Percentiles rank a stretch among this genome's conserved stretches.
These are phyloP conservation scores for Bombylius major DNA, from an alignment of 2,888 invertebrate genomes.

Conservation along the genomic window DNA sequence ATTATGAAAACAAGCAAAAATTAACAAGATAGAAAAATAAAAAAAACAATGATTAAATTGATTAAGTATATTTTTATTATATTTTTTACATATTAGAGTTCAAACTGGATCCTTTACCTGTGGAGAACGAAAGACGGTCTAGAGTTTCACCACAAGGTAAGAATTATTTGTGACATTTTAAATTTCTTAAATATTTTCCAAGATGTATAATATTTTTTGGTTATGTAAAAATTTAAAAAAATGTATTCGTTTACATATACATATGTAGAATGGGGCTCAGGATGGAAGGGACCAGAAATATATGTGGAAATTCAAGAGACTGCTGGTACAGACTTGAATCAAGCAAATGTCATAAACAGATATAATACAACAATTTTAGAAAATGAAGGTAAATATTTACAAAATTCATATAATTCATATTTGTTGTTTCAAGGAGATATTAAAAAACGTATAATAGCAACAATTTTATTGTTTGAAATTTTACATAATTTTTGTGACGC, in stretches of 20 bases:
- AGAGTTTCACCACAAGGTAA: slow-evolving; percentile 32
- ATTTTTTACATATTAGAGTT: slow-evolving; percentile 13
- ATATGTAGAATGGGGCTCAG: slow-evolving; percentile 36
- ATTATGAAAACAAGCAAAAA: no score
- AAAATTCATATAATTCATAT: not conserved
- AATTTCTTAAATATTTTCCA: no score
- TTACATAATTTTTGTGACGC: no score
- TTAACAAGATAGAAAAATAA: no score
- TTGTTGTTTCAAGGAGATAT: not conserved
- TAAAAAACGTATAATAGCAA: no score
- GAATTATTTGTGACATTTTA: not conserved
- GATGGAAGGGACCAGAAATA: slow-evolving; percentile 31
- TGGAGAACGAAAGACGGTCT: slow-evolving; percentile 23
- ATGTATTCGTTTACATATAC: no score
- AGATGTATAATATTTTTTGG: no score
- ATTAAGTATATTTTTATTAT: no score
- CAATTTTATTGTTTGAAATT: no score
- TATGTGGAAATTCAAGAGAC: slow-evolving; percentile 35
- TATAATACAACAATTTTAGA: slow-evolving; percentile 19
- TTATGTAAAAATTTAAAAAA: no score
- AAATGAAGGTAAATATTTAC: slow-evolving; percentile 13
- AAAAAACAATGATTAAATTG: no score
- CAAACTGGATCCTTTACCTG: slow-evolving; percentile 28
- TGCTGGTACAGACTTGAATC: slow-evolving; percentile 23
- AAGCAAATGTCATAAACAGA: slow-evolving; percentile 18